phyloP scores from a whole-genome alignment of 1,140 invertebrate genomes.

The Leptinotarsa defecta region DNA sequence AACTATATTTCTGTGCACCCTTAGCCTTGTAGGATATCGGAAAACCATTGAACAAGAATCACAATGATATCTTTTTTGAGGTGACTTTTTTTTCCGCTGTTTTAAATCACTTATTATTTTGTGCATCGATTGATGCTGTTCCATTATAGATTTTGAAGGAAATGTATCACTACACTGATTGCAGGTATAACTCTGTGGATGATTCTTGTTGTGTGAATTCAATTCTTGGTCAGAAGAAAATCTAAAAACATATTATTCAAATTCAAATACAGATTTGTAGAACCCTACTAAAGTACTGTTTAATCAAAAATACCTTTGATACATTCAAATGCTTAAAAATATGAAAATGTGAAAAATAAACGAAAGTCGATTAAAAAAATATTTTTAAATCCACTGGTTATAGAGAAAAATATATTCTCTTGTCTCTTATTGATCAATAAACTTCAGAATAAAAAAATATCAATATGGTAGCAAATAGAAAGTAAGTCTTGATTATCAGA shows the following conservation, averaged over 20 bases:
- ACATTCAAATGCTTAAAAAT: too few species aligned
- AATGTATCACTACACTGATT: conserved; percentile 1
- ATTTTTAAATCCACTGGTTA: too few species aligned
- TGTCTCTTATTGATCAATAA: too few species aligned
- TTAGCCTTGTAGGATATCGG: not conserved
- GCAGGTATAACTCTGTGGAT: not conserved
- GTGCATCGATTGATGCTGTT: not conserved
- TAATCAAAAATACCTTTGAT: too few species aligned
- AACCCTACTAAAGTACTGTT: too few species aligned
- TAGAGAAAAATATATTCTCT: too few species aligned
- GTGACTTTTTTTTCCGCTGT: not conserved
- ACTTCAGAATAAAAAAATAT: too few species aligned
- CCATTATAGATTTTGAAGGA: not conserved
- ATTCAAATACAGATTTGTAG: too few species aligned
- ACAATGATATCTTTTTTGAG: not conserved
- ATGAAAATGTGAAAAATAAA: too few species aligned
- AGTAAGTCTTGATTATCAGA: too few species aligned
- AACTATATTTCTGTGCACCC: not conserved
- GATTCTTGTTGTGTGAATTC: not conserved
- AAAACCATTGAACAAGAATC: conserved; percentile 3
- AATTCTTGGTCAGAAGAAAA: conserved; percentile 8
- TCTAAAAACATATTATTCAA: not conserved
- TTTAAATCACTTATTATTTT: not conserved
- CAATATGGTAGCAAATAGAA: too few species aligned
- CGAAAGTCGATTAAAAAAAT: too few species aligned